A percentile compares a stretch with the other conserved stretches of the same genome.
Evolutionary conservation across 2,113 vertebrate genomes (phyloP).

Genomic region (Pyxicephalus adspersus): DNA sequence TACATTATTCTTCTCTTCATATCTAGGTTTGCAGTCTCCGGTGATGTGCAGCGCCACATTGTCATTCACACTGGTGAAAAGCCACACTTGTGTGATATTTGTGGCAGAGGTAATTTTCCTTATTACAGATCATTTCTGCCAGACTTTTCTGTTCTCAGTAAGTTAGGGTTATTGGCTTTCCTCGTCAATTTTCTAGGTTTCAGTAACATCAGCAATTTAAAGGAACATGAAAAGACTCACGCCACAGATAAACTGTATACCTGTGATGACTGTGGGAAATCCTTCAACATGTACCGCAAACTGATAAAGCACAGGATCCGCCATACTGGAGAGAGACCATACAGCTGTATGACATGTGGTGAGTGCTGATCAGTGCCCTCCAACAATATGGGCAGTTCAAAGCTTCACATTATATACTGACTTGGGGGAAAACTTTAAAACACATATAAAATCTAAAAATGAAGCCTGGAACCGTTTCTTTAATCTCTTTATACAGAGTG

Average conservation of each 20-base stretch:
- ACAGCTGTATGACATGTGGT: constrained; percentile 94
- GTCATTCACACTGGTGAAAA: constrained; percentile 95
- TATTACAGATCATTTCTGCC: no score
- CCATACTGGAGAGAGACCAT: constrained; percentile 88
- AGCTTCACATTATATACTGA: no score
- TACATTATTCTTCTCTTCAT: not conserved
- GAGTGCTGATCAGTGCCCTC: constrained; percentile 41
- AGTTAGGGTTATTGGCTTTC: not conserved
- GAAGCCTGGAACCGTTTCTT: no score
- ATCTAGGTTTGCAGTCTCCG: constrained; percentile 91
- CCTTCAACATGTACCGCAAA: constrained; percentile 94
- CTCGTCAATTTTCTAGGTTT: constrained; percentile 77
- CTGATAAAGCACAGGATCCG: constrained; percentile 88
- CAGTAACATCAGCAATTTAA: constrained; percentile 95
- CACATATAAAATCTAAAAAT: no score
- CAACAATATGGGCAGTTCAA: no score
- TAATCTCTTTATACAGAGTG: no score
- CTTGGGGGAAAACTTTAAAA: no score
- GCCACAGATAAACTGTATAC: constrained; percentile 88
- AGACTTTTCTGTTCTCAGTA: not conserved
- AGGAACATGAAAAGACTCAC: constrained; percentile 96
- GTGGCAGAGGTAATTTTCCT: constrained; percentile 83
- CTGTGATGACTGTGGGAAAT: constrained; percentile 96
- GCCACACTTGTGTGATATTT: constrained; percentile 94
- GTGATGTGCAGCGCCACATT: constrained; percentile 94